Evolutionary conservation across 2,888 invertebrate species (phyloP).

Genomic region (Temnothorax unifasciatus): DNA sequence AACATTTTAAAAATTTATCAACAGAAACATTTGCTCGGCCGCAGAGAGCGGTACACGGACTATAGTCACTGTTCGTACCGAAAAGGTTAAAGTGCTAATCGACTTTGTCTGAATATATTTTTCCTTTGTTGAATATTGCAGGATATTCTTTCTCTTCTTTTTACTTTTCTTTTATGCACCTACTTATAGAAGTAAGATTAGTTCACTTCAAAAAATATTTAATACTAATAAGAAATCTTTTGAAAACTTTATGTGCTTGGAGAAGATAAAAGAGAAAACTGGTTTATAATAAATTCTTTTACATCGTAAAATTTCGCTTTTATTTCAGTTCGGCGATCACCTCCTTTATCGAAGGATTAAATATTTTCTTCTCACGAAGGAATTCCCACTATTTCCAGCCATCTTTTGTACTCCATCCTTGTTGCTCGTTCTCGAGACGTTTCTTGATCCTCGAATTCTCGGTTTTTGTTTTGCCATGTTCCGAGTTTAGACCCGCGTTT

Average conservation of each 20-base stretch:
- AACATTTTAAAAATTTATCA: too few species aligned
- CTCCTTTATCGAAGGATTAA: slow-evolving; percentile 61
- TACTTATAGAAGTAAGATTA: slow-evolving; percentile 5
- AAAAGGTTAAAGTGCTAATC: neutral
- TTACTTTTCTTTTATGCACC: neutral
- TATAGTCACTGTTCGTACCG: too few species aligned
- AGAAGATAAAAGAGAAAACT: neutral
- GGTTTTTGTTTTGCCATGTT: slow-evolving; percentile 67
- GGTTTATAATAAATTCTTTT: slow-evolving; percentile 48
- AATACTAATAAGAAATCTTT: neutral
- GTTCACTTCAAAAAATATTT: neutral
- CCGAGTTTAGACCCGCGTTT: slow-evolving; percentile 53
- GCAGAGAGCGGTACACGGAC: too few species aligned
- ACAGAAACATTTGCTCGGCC: too few species aligned
- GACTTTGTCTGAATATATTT: neutral
- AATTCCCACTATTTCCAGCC: slow-evolving; percentile 32
- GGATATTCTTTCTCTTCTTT: neutral
- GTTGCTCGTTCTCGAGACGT: slow-evolving; percentile 58
- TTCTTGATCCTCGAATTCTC: slow-evolving; percentile 58
- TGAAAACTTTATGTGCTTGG: slow-evolving; percentile 3
- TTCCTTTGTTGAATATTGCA: neutral
- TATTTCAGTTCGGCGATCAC: slow-evolving; percentile 31
- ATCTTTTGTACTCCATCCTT: slow-evolving; percentile 56
- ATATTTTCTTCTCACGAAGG: slow-evolving; percentile 64
- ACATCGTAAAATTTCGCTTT: slow-evolving; percentile 40